Evolutionary conservation across 2,113 vertebrate genomes (phyloP), one percentile per base, ranked within the genome.

Genomic region (Camarhynchus parvulus): DNA sequence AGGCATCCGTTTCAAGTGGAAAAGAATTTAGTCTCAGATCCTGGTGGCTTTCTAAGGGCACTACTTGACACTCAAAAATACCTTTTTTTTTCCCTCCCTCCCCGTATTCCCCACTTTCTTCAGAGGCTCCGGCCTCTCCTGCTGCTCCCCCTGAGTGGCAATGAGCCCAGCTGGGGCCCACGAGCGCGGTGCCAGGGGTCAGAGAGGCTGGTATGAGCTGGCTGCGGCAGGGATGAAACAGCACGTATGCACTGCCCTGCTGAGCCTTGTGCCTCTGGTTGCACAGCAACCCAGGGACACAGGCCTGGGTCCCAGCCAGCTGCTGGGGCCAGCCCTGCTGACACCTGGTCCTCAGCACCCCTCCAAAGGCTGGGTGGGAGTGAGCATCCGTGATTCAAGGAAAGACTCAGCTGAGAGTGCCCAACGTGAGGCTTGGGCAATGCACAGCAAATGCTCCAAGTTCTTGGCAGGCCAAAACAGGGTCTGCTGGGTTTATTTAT

Each of bases 381-480:
- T 0, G 20, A 87, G 83, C 90, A 90, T 92, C 93, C 67, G 49
- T 82, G 66, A 74, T 89, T 82, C 76, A 95, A 77, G 76, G 82
- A 77, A 92, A 92, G 83, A 22, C 87, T 94, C 92, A 85, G 85
- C 72, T 95, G 95, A 95, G 2, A 0, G 75, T n/a, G 72, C 53
- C 86, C 13, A 10, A 35, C 1, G 11, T 23, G 69, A 76, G 62
- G 42, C 68, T 41, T 0, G 0, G 66, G 73, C 47, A 92, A 66
- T 10, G 17, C 68, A n/a, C 17, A 66, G 55, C 64, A 35, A 92
- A 97, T 95, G 72, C 87, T 96, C 67, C 7, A 41, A 95, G 95
- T 97, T 97, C 89, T 97, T 97, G 94, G 94, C 90, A 94, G 91
- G 90, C 90, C 92, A 94, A 87, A 93, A 95, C 22, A 35, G 42